Evolutionary conservation across 2,113 vertebrate genomes (phyloP).

Genomic region (Hymenochirus boettgeri): DNA sequence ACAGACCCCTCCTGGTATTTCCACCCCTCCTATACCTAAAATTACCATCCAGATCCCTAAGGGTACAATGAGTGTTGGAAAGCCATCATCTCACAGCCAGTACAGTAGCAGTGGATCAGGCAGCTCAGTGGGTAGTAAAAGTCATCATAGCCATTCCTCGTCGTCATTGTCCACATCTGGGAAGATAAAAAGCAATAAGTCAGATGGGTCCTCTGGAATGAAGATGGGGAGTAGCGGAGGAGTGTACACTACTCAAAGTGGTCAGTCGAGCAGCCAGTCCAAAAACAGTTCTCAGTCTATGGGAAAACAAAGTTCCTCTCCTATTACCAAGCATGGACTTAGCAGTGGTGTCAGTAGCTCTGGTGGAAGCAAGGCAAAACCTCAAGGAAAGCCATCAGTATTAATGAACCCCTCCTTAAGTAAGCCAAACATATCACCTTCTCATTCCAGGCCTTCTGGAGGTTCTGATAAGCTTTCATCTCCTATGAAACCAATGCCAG

Average conservation of each 20-base stretch:
- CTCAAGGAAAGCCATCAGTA: constrained; percentile 90
- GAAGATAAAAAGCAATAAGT: constrained; percentile 90
- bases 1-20: constrained; percentile 89
- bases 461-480: constrained; percentile 88
- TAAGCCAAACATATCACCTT: constrained; percentile 96
- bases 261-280: constrained; percentile 71
- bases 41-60: constrained; percentile 97
- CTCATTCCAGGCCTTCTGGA: constrained; percentile 85
- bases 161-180: constrained; percentile 75
- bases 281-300: constrained; percentile 87
- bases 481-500: constrained; percentile 92
- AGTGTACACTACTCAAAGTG: constrained; percentile 74
- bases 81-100: constrained; percentile 86
- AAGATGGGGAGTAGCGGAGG: constrained; percentile 75
- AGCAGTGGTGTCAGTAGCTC: constrained; percentile 68
- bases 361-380: constrained; percentile 83
- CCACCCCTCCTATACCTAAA: constrained; percentile 93
- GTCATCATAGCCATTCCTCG: constrained; percentile 87
- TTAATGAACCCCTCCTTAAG: constrained; percentile 91
- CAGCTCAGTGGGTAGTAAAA: constrained; percentile 78
- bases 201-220: constrained; percentile 80
- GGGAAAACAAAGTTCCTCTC: constrained; percentile 89
- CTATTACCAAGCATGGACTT: constrained; percentile 85
- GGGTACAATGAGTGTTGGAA: constrained; percentile 88
- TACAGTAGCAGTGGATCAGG: constrained; percentile 86